phyloP scores from a whole-genome alignment of 2,113 vertebrate genomes.

The Aldabrachelys gigantea region DNA sequence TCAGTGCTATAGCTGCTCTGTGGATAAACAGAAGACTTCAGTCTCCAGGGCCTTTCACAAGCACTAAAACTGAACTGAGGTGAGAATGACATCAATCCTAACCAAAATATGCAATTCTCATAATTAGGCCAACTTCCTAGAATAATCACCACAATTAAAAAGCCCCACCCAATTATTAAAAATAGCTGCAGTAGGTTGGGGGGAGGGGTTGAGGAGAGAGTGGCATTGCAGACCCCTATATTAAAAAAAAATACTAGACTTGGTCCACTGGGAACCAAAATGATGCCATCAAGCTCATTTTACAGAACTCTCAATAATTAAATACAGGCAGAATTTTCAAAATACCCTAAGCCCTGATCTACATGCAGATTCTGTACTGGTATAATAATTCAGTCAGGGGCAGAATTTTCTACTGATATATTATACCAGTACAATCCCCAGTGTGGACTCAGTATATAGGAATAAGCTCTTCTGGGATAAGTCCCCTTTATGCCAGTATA shows the following conservation, averaged over 20 bases:
- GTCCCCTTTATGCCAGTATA: background rate
- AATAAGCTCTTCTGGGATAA: background rate
- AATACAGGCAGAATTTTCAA: background rate
- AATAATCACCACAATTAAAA: background rate
- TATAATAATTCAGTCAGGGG: background rate
- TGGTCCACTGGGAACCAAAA: background rate
- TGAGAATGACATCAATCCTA: background rate
- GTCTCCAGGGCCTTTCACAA: background rate
- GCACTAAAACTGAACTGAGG: background rate
- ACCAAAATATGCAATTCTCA: background rate
- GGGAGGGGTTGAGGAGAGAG: too few relatives aligned
- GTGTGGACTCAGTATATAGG: fast-evolving
- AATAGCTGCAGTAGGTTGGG: too few relatives aligned
- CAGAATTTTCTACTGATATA: background rate
- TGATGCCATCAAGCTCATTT: background rate
- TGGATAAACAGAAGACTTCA: background rate
- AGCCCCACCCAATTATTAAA: background rate
- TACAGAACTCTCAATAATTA: background rate
- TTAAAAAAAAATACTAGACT: background rate
- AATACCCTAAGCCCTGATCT: background rate
- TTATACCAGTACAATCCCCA: background rate
- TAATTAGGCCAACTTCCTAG: background rate
- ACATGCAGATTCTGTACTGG: background rate
- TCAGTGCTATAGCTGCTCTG: background rate
- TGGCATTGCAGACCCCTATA: background rate